A percentile compares a stretch with the other conserved stretches of the same genome.
These are phyloP conservation scores for Haliclona indistincta DNA, from an alignment of 37 sponge, comb jelly and placozoan species.

Conservation along the genomic window DNA sequence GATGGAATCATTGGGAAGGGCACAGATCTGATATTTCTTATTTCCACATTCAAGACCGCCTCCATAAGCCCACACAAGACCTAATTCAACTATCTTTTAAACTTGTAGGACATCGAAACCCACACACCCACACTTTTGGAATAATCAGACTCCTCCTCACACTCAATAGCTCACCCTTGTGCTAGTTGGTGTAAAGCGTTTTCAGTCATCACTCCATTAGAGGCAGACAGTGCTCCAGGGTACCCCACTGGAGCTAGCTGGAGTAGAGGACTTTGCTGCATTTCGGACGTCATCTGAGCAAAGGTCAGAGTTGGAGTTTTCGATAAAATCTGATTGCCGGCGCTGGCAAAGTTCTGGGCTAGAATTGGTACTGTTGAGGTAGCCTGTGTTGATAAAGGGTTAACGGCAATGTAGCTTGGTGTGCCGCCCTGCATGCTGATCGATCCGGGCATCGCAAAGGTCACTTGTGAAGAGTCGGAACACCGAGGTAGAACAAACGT, in stretches of 20 bases:
- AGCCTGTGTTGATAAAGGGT: slow-evolving; percentile 11
- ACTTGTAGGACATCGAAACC: too few relatives aligned
- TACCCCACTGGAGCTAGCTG: slow-evolving; percentile 48
- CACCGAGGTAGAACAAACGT: not conserved
- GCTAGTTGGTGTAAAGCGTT: not conserved
- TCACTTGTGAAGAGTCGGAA: not conserved
- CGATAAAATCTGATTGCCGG: slow-evolving; percentile 1
- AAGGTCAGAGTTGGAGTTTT: slow-evolving; percentile 4
- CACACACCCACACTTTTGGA: too few relatives aligned
- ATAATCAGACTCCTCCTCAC: too few relatives aligned
- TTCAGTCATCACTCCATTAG: too few relatives aligned
- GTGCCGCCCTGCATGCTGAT: slow-evolving; percentile 15
- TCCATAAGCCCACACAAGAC: too few relatives aligned
- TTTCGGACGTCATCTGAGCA: slow-evolving; percentile 4
- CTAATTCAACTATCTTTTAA: too few relatives aligned
- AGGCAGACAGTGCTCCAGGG: too few relatives aligned
- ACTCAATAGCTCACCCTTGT: not conserved
- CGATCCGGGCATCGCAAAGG: too few relatives aligned
- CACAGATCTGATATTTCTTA: too few relatives aligned
- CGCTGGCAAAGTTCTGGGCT: not conserved
- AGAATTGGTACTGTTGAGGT: not conserved
- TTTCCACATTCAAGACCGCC: too few relatives aligned
- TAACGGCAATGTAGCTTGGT: slow-evolving; percentile 24
- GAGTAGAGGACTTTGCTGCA: slow-evolving; percentile 7
- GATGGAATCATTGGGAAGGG: too few relatives aligned